Conservation (phyloP, 2,113 vertebrate genomes). For the Leptodactylus fuscus region DNA sequence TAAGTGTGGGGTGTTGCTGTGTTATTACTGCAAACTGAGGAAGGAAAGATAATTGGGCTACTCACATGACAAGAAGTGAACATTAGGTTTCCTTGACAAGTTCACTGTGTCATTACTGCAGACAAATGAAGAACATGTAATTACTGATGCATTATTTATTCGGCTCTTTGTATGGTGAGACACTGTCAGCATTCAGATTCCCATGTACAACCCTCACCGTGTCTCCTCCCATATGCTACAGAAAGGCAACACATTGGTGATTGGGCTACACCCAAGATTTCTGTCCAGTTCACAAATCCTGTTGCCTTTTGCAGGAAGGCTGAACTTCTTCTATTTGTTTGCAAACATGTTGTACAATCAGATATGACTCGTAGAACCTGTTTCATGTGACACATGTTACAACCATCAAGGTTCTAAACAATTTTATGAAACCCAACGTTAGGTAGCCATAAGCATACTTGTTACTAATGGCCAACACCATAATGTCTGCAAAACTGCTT, state of each 20-base stretch:
- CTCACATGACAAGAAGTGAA: conserved; percentile 55
- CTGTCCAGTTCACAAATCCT: conserved; percentile 43
- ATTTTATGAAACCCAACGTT: background rate
- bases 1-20: conserved; percentile 13
- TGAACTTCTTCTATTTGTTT: conserved; percentile 50
- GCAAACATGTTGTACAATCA: conserved; percentile 62
- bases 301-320: conserved; percentile 19
- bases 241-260: conserved; percentile 52
- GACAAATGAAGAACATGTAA: conserved; percentile 50
- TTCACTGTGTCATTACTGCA: conserved; percentile 42
- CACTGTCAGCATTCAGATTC: conserved; percentile 73
- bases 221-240: conserved; percentile 71
- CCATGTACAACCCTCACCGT: conserved; percentile 66
- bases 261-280: conserved; percentile 61
- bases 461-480: background rate
- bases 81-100: conserved; percentile 54
- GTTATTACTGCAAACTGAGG: conserved; percentile 2
- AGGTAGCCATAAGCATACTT: background rate
- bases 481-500: background rate
- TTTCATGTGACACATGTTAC: conserved; percentile 59
- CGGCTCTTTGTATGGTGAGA: conserved; percentile 71
- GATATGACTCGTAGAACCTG: conserved; percentile 65
- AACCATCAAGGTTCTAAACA: background rate
- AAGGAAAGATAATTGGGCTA: conserved; percentile 14
- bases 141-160: conserved; percentile 14